These are phyloP conservation scores for Cossypha heuglini DNA, from an alignment of 2,797 vertebrate genomes.

Conservation along the genomic window DNA sequence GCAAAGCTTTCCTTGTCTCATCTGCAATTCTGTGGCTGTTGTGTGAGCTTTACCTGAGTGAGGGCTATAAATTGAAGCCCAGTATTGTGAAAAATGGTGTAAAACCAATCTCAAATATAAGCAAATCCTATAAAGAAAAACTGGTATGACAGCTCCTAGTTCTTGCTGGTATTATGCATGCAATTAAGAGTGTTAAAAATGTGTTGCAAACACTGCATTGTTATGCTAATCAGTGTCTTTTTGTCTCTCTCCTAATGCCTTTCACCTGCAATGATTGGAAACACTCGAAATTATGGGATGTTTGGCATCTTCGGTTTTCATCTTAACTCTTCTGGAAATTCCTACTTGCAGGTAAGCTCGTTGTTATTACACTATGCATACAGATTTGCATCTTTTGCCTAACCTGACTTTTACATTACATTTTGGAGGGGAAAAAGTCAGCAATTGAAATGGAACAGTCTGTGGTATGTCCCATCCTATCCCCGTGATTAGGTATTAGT, in stretches of 20 bases:
- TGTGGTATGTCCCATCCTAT: neutral
- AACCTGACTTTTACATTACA: neutral
- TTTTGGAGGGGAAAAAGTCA: neutral
- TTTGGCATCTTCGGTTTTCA: neutral
- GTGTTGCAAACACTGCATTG: neutral
- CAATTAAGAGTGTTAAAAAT: neutral
- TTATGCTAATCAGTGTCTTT: constrained; percentile 45
- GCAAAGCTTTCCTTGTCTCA: neutral
- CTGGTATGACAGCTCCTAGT: neutral
- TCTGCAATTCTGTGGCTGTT: neutral
- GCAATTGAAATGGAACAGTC: neutral
- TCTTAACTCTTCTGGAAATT: constrained; percentile 18
- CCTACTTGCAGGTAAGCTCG: constrained; percentile 60
- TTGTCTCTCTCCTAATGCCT: constrained; percentile 25
- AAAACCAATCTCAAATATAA: neutral
- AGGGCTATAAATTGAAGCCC: neutral
- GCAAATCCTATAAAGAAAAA: neutral
- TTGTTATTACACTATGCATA: neutral
- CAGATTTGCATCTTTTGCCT: neutral
- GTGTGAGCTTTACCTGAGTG: neutral
- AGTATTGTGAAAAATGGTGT: neutral
- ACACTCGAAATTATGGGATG: neutral
- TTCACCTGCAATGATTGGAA: constrained; percentile 25
- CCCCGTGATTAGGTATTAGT: neutral
- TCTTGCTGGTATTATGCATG: neutral